Conservation (phyloP, 2,888 invertebrate species). For the Parnassius mnemosyne region DNA sequence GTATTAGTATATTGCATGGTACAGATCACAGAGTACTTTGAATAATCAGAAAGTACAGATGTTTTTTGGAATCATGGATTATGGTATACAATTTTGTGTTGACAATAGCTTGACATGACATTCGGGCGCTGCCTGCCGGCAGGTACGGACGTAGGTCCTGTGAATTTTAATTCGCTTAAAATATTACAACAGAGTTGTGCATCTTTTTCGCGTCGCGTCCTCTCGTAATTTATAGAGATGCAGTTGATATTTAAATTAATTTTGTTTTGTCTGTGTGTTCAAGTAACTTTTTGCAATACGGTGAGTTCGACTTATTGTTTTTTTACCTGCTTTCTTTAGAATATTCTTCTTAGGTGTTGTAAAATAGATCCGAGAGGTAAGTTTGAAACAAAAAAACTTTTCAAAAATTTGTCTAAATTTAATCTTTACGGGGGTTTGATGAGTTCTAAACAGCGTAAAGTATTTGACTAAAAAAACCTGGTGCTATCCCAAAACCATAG, state of each 20-base stretch:
- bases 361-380: not conserved
- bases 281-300: conserved; percentile 1
- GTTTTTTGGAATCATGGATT: no score
- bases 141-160: conserved; percentile 3
- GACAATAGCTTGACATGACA: not conserved
- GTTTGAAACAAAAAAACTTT: not conserved
- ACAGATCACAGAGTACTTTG: no score
- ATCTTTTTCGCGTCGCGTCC: not conserved
- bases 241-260: conserved; percentile 13
- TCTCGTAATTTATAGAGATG: conserved; percentile 2
- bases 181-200: not conserved
- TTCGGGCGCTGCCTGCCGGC: conserved; percentile 11
- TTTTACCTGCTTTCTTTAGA: conserved; percentile 1
- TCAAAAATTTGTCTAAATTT: no score
- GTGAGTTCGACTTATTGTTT: conserved; percentile 4
- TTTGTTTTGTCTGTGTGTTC: conserved; percentile 13
- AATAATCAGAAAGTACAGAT: no score
- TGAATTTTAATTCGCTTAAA: not conserved
- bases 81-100: no score
- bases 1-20: no score
- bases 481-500: no score
- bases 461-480: no score
- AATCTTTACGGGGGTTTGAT: no score
- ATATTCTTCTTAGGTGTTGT: not conserved
- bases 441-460: no score